phyloP scores from a whole-genome alignment of 2,113 vertebrate species.

The Microtus oregoni region DNA sequence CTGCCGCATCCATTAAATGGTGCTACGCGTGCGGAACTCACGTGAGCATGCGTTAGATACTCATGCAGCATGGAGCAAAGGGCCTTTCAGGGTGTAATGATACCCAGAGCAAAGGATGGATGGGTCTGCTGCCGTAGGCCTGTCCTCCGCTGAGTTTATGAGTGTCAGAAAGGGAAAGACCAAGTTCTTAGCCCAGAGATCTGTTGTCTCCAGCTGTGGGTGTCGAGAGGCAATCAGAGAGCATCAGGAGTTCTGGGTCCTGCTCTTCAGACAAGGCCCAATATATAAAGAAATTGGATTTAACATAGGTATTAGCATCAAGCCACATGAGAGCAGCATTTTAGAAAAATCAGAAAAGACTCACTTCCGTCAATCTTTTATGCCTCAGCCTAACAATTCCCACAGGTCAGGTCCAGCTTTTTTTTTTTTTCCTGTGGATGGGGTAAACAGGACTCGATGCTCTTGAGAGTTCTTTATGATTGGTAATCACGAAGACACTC shows the following conservation, averaged over 20 bases:
- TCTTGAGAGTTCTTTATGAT: neutral
- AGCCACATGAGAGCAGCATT: neutral
- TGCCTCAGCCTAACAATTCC: neutral
- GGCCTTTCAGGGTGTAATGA: rapidly evolving
- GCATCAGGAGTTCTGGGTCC: neutral
- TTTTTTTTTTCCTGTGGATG: neutral
- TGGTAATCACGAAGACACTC: neutral
- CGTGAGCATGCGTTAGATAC: neutral
- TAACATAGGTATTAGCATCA: neutral
- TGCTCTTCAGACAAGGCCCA: neutral
- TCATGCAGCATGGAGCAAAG: neutral
- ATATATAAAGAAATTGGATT: neutral
- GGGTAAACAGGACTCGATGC: neutral
- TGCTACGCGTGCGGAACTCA: neutral
- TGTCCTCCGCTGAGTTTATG: neutral
- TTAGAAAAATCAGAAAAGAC: neutral
- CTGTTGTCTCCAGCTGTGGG: neutral
- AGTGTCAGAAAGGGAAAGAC: neutral
- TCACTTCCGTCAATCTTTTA: neutral
- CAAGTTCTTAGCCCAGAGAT: neutral
- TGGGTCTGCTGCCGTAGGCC: neutral
- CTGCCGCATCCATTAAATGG: neutral
- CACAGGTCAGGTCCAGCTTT: neutral
- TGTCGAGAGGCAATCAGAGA: neutral
- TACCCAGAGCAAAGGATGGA: neutral